Percentiles rank a stretch among this genome's conserved stretches.
These are phyloP conservation scores for Hedychridium roseum DNA, from an alignment of 2,888 invertebrate genomes.

Conservation along the genomic window DNA sequence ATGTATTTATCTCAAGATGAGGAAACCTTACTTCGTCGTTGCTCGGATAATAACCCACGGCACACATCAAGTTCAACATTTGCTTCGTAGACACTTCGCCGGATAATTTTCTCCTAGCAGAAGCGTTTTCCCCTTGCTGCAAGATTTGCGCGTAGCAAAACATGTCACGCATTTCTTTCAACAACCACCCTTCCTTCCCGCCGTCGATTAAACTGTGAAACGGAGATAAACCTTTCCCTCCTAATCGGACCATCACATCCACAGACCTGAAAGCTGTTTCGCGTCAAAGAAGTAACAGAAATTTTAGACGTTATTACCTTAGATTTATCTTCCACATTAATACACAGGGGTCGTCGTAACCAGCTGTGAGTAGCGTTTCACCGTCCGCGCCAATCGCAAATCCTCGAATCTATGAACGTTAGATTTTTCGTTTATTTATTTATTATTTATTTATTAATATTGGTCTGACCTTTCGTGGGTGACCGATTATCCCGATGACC, in stretches of 20 bases:
- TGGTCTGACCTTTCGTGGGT: too few relatives aligned
- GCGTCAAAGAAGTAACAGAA: conserved; percentile 23
- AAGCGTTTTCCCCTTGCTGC: conserved; percentile 75
- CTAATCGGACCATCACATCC: conserved; percentile 65
- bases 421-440: too few relatives aligned
- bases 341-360: conserved; percentile 66
- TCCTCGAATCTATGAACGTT: conserved; percentile 59
- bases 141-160: conserved; percentile 82
- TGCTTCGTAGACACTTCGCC: conserved; percentile 72
- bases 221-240: conserved; percentile 71
- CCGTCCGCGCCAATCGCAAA: conserved; percentile 64
- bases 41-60: conserved; percentile 78
- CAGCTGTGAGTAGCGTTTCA: conserved; percentile 67
- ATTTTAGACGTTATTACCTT: conserved; percentile 57
- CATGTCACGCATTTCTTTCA: conserved; percentile 76
- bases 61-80: conserved; percentile 77
- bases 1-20: background rate
- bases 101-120: conserved; percentile 69
- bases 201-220: conserved; percentile 78
- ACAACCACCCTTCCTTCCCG: conserved; percentile 75
- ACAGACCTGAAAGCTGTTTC: conserved; percentile 63
- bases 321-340: conserved; percentile 69
- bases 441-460: too few relatives aligned
- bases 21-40: conserved; percentile 72
- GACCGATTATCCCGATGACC: conserved; percentile 71